A percentile compares a stretch with the other conserved stretches of the same genome.
phyloP scores from a whole-genome alignment of 2,797 vertebrate genomes.

The Anolis apletophallus region DNA sequence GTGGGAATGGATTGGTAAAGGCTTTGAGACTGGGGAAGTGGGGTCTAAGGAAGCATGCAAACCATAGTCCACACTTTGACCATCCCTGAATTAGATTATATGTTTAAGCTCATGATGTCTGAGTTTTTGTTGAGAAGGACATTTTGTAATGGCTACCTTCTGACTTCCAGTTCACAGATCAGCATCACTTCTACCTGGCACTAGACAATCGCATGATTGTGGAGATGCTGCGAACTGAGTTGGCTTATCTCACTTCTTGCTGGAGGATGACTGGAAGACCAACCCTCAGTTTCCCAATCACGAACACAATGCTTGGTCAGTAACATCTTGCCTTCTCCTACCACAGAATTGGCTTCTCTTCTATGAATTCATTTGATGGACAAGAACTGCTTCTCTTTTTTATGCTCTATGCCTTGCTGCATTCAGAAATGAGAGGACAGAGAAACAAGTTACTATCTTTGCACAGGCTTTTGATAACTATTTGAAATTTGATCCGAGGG shows the following conservation, averaged over 20 bases:
- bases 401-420: background rate
- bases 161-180: conserved; percentile 90
- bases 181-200: conserved; percentile 98
- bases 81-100: background rate
- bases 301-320: conserved; percentile 92
- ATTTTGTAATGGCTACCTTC: background rate
- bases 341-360: too few species aligned
- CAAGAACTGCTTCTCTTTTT: background rate
- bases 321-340: conserved; percentile 7
- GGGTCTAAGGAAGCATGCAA: too few species aligned
- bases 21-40: too few species aligned
- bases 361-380: background rate
- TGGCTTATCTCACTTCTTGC: conserved; percentile 93
- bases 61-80: too few species aligned
- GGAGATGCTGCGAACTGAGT: conserved; percentile 94
- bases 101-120: background rate
- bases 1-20: too few species aligned
- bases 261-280: conserved; percentile 98
- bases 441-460: background rate
- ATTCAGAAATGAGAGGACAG: background rate
- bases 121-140: background rate
- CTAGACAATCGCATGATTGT: conserved; percentile 99
- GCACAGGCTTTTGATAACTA: background rate
- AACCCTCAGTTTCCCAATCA: conserved; percentile 94
- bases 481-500: too few species aligned